phyloP scores from a whole-genome alignment of 2,797 vertebrate species.

The Rhinophrynus dorsalis region DNA sequence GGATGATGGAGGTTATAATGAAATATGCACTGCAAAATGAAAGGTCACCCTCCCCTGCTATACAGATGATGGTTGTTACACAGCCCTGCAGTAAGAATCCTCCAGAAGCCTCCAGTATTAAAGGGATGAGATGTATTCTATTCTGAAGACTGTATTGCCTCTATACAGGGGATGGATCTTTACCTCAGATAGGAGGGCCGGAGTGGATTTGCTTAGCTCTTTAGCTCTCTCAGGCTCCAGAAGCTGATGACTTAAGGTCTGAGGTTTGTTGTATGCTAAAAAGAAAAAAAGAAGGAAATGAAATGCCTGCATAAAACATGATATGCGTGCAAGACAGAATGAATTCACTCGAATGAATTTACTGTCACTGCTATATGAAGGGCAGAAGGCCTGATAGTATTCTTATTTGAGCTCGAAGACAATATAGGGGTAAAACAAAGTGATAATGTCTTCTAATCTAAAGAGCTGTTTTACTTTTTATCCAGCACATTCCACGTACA shows the following conservation, averaged over 20 bases:
- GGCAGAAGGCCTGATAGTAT: too few relatives aligned
- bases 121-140: neutral
- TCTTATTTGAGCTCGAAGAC: too few relatives aligned
- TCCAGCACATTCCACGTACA: too few relatives aligned
- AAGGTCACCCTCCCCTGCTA: too few relatives aligned
- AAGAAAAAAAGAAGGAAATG: conserved; percentile 42
- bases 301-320: conserved; percentile 17
- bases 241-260: conserved; percentile 56
- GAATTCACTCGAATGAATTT: neutral
- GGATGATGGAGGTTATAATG: too few relatives aligned
- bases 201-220: conserved; percentile 67
- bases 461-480: too few relatives aligned
- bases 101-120: neutral
- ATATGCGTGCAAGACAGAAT: neutral
- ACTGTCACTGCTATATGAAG: too few relatives aligned
- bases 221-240: conserved; percentile 65
- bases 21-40: too few relatives aligned
- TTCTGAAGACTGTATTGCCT: neutral
- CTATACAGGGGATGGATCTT: neutral
- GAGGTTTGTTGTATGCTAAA: conserved; percentile 64
- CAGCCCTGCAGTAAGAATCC: too few relatives aligned
- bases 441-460: too few relatives aligned
- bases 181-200: conserved; percentile 67
- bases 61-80: too few relatives aligned
- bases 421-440: too few relatives aligned